These are phyloP conservation scores for Zaprionus lineosus DNA, from an alignment of 2,888 invertebrate genomes.

Conservation along the genomic window DNA sequence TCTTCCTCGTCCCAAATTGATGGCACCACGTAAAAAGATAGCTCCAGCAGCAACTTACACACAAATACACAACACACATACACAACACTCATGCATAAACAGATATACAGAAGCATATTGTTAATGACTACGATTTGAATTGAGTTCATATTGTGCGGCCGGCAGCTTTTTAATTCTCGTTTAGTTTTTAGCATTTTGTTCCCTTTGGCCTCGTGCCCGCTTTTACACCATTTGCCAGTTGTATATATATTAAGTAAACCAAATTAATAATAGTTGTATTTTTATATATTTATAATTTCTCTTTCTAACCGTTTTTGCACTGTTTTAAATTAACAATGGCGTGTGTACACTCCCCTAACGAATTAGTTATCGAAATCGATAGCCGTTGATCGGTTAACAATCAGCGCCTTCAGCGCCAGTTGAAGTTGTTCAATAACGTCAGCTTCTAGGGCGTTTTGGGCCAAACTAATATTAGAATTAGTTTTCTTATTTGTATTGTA, in stretches of 20 bases:
- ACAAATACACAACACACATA: neutral
- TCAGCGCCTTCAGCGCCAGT: too few species aligned
- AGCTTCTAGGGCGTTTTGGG: neutral
- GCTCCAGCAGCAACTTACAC: slow-evolving; percentile 4
- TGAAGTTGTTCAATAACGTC: slow-evolving; percentile 3
- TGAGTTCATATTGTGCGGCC: slow-evolving; percentile 29
- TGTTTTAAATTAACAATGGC: slow-evolving; percentile 30
- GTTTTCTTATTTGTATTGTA: slow-evolving; percentile 21
- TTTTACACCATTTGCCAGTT: slow-evolving; percentile 31
- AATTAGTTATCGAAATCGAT: slow-evolving; percentile 20
- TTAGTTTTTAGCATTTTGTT: slow-evolving; percentile 28
- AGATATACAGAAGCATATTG: slow-evolving; percentile 13
- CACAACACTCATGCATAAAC: too few species aligned
- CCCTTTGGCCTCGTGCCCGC: slow-evolving; percentile 15
- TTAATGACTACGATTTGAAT: slow-evolving; percentile 19
- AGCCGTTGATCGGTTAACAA: neutral
- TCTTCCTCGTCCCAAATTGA: neutral
- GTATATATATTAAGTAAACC: slow-evolving; percentile 32
- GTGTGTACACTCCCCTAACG: slow-evolving; percentile 10
- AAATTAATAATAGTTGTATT: slow-evolving; percentile 5
- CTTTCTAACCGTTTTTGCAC: slow-evolving; percentile 35
- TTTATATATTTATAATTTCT: slow-evolving; percentile 18
- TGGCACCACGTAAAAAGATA: neutral
- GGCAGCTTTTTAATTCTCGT: slow-evolving; percentile 24
- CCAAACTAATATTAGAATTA: slow-evolving; percentile 33